These are phyloP conservation scores for Sphyrna mokarran DNA, from an alignment of 2,113 vertebrate genomes.

Conservation along the genomic window DNA sequence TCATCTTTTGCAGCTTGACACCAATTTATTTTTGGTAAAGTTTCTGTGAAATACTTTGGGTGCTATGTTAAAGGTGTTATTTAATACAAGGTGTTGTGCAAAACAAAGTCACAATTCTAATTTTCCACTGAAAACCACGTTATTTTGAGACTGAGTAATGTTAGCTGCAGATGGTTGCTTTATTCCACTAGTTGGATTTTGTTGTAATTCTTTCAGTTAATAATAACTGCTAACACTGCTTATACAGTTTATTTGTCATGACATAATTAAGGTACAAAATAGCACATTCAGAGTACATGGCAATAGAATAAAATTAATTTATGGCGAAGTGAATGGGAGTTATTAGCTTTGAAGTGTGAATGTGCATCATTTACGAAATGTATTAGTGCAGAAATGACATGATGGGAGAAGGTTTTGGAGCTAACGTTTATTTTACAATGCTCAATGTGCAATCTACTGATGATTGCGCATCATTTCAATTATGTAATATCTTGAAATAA, in stretches of 20 bases:
- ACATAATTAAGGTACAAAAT: background rate
- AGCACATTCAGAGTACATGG: background rate
- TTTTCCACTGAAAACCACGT: background rate
- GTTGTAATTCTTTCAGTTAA: background rate
- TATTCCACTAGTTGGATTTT: background rate
- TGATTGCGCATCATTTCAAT: background rate
- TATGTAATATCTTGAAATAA: background rate
- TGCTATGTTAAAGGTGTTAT: too few species aligned
- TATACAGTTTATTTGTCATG: background rate
- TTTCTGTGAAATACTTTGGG: too few species aligned
- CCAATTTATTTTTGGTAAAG: too few species aligned
- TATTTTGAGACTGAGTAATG: background rate
- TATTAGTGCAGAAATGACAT: background rate
- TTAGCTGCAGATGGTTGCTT: background rate
- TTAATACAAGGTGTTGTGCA: background rate
- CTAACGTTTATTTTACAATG: background rate
- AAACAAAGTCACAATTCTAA: background rate
- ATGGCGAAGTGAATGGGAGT: background rate
- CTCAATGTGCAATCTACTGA: background rate
- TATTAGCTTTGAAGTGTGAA: background rate
- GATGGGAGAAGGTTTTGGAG: background rate
- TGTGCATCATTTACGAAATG: background rate
- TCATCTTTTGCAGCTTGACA: too few species aligned
- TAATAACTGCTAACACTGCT: background rate
- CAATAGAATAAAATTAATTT: background rate